Conservation (phyloP, 2,797 vertebrate genomes). For the Bovichtus variegatus region DNA sequence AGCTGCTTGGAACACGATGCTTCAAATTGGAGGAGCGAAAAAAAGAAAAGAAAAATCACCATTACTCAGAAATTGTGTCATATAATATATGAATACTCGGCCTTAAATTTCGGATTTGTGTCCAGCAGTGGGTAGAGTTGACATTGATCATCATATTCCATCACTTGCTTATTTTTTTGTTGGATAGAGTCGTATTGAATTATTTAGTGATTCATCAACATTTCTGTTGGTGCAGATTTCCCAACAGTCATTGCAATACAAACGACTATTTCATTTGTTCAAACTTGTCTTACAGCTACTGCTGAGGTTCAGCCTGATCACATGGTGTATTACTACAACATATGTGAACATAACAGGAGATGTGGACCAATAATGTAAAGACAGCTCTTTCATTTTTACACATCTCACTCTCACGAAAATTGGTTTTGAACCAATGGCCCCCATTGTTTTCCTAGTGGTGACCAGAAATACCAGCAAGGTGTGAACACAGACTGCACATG, state of each 20-base stretch:
- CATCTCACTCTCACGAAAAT: too few species aligned
- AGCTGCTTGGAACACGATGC: background rate
- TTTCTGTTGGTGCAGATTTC: slow-evolving; percentile 29
- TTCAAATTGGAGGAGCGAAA: too few species aligned
- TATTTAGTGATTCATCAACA: slow-evolving; percentile 26
- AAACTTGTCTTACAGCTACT: too few species aligned
- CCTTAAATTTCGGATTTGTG: too few species aligned
- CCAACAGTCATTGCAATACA: background rate
- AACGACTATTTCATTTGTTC: background rate
- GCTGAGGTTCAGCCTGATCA: slow-evolving; percentile 7
- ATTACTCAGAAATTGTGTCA: too few species aligned
- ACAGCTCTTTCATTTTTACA: too few species aligned
- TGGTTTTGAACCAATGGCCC: background rate
- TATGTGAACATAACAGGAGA: too few species aligned
- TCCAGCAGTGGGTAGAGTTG: slow-evolving; percentile 6
- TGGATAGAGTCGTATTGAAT: background rate
- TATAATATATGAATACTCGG: too few species aligned
- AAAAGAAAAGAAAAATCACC: too few species aligned
- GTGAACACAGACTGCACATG: too few species aligned
- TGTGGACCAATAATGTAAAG: background rate
- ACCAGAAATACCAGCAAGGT: background rate
- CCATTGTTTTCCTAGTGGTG: background rate
- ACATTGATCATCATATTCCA: background rate
- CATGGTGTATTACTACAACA: too few species aligned
- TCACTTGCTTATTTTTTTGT: slow-evolving; percentile 8